Evolutionary conservation across 2,888 invertebrate genomes (phyloP), one percentile per base, ranked within the genome.

Genomic region (Lasioglossum figueresi): DNA sequence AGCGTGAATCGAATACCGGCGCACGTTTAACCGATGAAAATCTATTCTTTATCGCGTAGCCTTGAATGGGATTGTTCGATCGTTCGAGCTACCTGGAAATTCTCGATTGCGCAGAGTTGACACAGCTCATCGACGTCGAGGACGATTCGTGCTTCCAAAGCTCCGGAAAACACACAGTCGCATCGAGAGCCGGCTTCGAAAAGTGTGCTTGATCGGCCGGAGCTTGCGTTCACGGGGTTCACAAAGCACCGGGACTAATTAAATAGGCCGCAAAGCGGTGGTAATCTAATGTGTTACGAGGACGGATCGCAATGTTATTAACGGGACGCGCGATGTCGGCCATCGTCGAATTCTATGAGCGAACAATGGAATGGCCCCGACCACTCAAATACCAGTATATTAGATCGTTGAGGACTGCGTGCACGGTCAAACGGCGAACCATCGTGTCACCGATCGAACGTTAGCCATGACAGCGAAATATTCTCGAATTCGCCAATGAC

Each of bases 201-300:
- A 82, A 82, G 77, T 59, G 84, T 43, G 78, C 68, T 86, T 77
- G 70, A 86, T 83, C 83, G 79, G 71, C 19, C 34, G 23, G 16
- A 48, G 72, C 74, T 72, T 56, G 68, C 68, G 48, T 77, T 72
- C 52, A 48, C 80, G 8, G 43, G 73, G 31, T 34, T 73, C 80
- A 81, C 90, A 87, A 86, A 90, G 88, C 87, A 84, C 77, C 88
- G 87, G 87, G 86, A 90, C 91, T 90, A 90, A 91, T 91, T 91
- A 91, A 88, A 88, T 87, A 86, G 90, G 86, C 89, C 84, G 88
- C 88, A 85, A 79, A 86, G 86, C 84, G 88, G 84, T 82, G 82
- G 88, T 84, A 89, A 89, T 90, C 77, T 80, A 85, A 90, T 83
- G 88, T 86, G 77, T 81, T 77, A 79, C 80, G 84, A 43, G 76